Base-by-base conservation (phyloP, 2,888 invertebrate genomes). In the Eupithecia exiguata region DNA sequence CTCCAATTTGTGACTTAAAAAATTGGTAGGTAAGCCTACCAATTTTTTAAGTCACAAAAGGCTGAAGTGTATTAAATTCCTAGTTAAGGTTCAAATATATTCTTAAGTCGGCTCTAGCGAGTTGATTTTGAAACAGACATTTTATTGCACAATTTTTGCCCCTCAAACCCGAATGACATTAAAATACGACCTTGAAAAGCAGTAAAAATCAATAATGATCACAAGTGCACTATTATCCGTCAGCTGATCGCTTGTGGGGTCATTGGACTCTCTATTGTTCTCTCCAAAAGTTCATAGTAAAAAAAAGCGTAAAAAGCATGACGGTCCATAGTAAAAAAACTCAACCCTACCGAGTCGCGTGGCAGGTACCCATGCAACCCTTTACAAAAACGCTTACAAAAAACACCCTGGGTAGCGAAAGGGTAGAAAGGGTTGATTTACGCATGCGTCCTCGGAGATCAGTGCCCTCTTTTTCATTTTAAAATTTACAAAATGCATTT, bases 291-390 rank as follows among this genome's bases (percentile, higher is more conserved):
- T 84, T 80, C 85, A 88, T 89, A 88, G 79, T 89, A 83, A 93
- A 92, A 94, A 87, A 90, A 83, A 80, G 83, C 86, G 86, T 88
- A 89, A 90, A 91, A 86, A 89, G 83, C 84, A 83, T 86, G 84
- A 84, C 87, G 84, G 84, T 88, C 83, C 86, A 91, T 92, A 91
- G 78, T 87, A 83, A 93, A 94, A 94, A 93, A 93, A 89, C 79
- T 83, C 86, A 93, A 94, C 94, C 94, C 94, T 92, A 94, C 90
- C 90, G 88, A 87, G 89, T 89, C 90, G 89, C 89, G 91, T 89
- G 89, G 92, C 94, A 94, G 94, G 94, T 94, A 94, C 93, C 90
- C 90, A 87, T 83, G 88, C 91, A 94, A 94, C 93, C 93, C 94
- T 92, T 93, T 94, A 92, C 85, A 92, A 92, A 93, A 93, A 92